Conservation (phyloP, 2,797 vertebrate species). For the Tauraco hartlaubi region DNA sequence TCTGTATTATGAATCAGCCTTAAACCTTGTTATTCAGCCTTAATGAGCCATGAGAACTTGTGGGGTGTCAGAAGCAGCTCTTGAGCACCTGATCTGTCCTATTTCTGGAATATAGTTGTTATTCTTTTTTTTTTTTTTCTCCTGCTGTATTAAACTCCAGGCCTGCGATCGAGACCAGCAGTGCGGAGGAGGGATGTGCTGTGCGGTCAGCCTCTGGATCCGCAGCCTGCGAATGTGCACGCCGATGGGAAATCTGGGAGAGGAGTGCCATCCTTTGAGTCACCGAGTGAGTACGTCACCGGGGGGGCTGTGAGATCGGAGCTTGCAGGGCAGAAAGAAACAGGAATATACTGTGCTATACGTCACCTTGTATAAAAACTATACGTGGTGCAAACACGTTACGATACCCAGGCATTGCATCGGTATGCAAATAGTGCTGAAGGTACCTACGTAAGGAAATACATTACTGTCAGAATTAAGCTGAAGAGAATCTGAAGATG, state of each 20-base stretch:
- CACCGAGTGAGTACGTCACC: slow-evolving; percentile 85
- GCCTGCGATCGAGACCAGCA: slow-evolving; percentile 91
- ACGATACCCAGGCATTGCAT: background rate
- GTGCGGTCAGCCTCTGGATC: slow-evolving; percentile 95
- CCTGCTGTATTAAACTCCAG: slow-evolving; percentile 76
- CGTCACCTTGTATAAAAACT: background rate
- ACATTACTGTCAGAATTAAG: slow-evolving; percentile 49
- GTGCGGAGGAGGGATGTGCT: slow-evolving; percentile 91
- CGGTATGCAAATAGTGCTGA: background rate
- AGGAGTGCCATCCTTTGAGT: slow-evolving; percentile 93
- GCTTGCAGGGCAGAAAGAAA: background rate
- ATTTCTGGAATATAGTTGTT: background rate
- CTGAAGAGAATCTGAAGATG: background rate
- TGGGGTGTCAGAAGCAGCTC: background rate
- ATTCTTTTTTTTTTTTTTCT: background rate
- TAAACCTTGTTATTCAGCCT: background rate
- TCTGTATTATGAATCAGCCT: background rate
- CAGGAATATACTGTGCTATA: background rate
- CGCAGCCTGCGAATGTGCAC: slow-evolving; percentile 92
- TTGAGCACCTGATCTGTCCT: background rate
- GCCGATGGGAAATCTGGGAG: slow-evolving; percentile 89
- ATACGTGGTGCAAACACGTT: accelerated
- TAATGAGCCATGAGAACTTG: background rate
- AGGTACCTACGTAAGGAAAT: background rate
- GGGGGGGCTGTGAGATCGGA: background rate